Conservation (phyloP, 2,797 vertebrate species). For the Eulemur coronatus region DNA sequence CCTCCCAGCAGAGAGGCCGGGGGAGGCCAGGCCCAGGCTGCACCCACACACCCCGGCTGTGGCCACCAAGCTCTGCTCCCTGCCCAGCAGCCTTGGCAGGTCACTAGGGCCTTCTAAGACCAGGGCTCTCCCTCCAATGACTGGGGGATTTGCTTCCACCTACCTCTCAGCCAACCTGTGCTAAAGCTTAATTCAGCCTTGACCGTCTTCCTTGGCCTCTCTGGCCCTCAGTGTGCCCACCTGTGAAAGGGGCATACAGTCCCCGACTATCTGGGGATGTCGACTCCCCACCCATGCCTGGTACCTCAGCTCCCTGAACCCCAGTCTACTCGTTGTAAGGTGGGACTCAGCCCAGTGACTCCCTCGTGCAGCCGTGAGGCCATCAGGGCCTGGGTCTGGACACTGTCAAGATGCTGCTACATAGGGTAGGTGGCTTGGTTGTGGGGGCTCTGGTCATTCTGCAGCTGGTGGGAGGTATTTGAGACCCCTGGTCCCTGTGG, state of each 20-base stretch:
- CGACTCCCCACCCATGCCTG: not conserved
- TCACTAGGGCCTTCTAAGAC: not conserved
- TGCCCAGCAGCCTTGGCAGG: not conserved
- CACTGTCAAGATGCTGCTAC: not conserved
- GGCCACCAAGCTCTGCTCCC: too few relatives aligned
- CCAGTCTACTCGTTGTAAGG: not conserved
- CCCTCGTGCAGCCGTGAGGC: not conserved
- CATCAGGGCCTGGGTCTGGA: not conserved
- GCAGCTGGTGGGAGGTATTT: not conserved
- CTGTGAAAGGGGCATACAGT: not conserved
- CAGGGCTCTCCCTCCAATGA: not conserved
- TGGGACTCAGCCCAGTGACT: not conserved
- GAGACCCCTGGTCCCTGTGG: not conserved
- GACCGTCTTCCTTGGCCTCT: not conserved
- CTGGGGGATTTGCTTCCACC: not conserved
- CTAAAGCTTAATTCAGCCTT: not conserved
- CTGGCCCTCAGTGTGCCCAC: not conserved
- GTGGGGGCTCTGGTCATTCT: not conserved
- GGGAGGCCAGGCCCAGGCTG: not conserved
- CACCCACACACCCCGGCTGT: not conserved
- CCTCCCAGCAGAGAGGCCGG: not conserved
- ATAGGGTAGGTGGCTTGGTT: not conserved
- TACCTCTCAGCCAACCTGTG: not conserved
- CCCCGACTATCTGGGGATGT: accelerated
- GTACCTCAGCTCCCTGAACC: too few relatives aligned